A percentile compares a stretch with the other conserved stretches of the same genome.
phyloP scores from a whole-genome alignment of 2,888 invertebrate genomes.

The Lasioglossum oenotherae region DNA sequence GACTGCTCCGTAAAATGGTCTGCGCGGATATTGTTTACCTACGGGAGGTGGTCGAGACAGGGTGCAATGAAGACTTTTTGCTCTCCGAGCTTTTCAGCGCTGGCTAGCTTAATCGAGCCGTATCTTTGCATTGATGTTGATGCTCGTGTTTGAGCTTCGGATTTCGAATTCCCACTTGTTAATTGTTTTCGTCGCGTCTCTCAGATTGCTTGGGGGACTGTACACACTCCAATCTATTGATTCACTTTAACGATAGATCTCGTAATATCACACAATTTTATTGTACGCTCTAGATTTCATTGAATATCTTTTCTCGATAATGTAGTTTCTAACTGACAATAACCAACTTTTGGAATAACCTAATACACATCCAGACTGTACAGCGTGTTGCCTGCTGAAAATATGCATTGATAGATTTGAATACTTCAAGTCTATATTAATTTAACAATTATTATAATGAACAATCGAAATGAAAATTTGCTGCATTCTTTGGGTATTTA shows the following conservation, averaged over 20 bases:
- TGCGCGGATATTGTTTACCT: slow-evolving; percentile 21
- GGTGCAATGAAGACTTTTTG: neutral
- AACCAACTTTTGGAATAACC: no score
- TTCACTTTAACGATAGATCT: neutral
- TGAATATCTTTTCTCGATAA: neutral
- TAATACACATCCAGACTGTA: no score
- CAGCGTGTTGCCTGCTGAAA: no score
- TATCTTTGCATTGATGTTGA: slow-evolving; percentile 8
- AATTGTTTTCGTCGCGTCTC: neutral
- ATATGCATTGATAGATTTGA: no score
- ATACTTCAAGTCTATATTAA: no score
- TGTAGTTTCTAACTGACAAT: no score
- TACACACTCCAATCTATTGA: neutral
- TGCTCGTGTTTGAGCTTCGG: slow-evolving; percentile 7
- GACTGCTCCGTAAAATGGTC: slow-evolving; percentile 52
- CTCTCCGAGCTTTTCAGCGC: neutral
- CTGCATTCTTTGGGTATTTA: no score
- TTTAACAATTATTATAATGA: no score
- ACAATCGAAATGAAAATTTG: no score
- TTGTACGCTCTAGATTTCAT: neutral
- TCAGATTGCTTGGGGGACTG: neutral
- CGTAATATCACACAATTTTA: neutral
- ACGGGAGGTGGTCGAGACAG: neutral
- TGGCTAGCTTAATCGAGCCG: neutral
- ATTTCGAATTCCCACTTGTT: neutral